Evolutionary conservation across 2,113 vertebrate species (phyloP).

Genomic region (Stegostoma tigrinum): DNA sequence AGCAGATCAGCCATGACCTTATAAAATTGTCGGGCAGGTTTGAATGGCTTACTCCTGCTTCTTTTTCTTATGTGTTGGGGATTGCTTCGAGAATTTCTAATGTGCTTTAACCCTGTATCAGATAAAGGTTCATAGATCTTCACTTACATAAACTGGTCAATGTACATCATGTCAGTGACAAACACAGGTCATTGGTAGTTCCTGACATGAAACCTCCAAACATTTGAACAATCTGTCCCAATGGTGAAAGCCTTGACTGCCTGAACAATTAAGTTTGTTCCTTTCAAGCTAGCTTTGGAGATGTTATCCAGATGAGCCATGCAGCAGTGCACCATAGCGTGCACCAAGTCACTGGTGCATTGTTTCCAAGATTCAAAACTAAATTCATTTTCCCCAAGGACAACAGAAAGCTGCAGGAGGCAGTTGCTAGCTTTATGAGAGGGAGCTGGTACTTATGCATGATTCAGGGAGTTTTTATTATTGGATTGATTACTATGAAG

Average conservation of each 20-base stretch:
- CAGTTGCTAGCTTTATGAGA: not conserved
- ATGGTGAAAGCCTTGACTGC: not conserved
- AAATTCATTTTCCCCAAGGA: not conserved
- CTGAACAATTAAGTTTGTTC: not conserved
- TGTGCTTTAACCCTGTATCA: not conserved
- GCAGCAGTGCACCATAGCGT: not conserved
- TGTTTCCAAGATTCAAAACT: not conserved
- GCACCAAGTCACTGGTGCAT: not conserved
- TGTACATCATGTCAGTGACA: too few species aligned
- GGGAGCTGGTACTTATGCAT: not conserved
- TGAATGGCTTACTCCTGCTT: too few species aligned
- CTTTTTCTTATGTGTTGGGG: not conserved
- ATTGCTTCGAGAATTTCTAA: not conserved
- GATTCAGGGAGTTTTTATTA: too few species aligned
- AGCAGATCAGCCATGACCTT: too few species aligned
- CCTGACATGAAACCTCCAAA: too few species aligned
- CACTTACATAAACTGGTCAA: too few species aligned
- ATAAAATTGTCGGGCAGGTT: too few species aligned
- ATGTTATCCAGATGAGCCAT: not conserved
- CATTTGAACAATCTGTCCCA: not conserved
- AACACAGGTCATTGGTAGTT: too few species aligned
- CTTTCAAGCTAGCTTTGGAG: not conserved
- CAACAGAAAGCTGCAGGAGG: not conserved
- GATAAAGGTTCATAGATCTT: too few species aligned
- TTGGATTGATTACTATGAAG: too few species aligned